A percentile compares a stretch with the other conserved stretches of the same genome.
phyloP scores from a whole-genome alignment of 1,140 invertebrate species.

The Temnothorax longispinosus region DNA sequence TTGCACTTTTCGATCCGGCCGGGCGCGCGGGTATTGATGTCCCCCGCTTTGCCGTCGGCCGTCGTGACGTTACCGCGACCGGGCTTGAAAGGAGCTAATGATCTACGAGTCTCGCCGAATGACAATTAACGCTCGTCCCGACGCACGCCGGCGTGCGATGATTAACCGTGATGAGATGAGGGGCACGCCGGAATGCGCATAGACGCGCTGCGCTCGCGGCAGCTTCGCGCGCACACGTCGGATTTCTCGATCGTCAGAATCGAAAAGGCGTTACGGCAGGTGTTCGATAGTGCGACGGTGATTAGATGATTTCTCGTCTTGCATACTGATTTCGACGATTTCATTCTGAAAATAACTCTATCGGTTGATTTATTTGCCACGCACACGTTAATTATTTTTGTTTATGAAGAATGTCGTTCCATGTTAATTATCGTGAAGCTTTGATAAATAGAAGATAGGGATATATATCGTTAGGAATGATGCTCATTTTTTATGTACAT shows the following conservation, averaged over 20 bases:
- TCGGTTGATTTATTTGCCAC: background rate
- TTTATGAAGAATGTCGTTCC: background rate
- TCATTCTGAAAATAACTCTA: background rate
- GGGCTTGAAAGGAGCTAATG: constrained; percentile 74
- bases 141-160: constrained; percentile 61
- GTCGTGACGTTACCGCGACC: constrained; percentile 50
- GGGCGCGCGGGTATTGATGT: constrained; percentile 52
- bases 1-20: constrained; percentile 69
- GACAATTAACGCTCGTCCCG: constrained; percentile 73
- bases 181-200: constrained; percentile 70
- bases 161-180: constrained; percentile 73
- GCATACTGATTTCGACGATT: background rate
- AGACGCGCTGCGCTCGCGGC: constrained; percentile 48
- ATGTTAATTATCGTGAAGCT: background rate
- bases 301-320: background rate
- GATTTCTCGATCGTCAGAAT: constrained; percentile 52
- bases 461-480: background rate
- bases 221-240: constrained; percentile 26
- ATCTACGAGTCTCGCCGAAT: constrained; percentile 71
- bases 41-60: constrained; percentile 42
- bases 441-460: constrained; percentile 1
- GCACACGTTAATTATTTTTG: background rate
- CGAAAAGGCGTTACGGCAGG: constrained; percentile 40
- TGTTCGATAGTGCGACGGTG: background rate
- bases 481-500: constrained; percentile 30